Percentiles rank a stretch among this genome's conserved stretches.
Conservation (phyloP, 2,888 invertebrate species). For the Pollenia griseotomentosa region DNA sequence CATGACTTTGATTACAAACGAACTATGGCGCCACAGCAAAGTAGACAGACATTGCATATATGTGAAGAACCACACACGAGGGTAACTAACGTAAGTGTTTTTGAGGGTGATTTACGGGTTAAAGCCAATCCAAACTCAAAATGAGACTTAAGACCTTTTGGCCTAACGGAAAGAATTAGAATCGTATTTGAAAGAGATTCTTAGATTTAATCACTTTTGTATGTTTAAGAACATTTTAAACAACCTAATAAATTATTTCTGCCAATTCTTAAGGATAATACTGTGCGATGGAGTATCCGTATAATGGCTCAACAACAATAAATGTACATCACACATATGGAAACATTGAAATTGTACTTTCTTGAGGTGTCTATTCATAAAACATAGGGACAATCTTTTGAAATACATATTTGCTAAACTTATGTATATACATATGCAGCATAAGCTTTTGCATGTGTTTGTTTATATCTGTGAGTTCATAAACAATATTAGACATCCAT, state of each 20-base stretch:
- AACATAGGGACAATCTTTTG: conserved; percentile 49
- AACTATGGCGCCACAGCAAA: too few species aligned
- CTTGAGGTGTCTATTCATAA: conserved; percentile 40
- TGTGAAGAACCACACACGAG: too few species aligned
- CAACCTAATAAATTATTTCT: neutral
- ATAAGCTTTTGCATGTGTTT: neutral
- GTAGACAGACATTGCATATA: too few species aligned
- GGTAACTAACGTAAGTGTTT: too few species aligned
- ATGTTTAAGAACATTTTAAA: too few species aligned
- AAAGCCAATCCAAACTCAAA: too few species aligned
- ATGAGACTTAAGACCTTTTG: too few species aligned
- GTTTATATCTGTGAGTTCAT: neutral
- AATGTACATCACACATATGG: neutral
- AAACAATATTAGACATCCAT: neutral
- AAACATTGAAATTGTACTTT: conserved; percentile 17
- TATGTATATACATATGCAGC: neutral
- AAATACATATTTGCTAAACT: conserved; percentile 41
- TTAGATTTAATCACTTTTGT: too few species aligned
- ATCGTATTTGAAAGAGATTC: too few species aligned
- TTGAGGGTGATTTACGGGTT: too few species aligned
- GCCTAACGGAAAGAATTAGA: too few species aligned
- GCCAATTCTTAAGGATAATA: neutral
- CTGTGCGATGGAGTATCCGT: neutral
- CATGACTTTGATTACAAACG: too few species aligned
- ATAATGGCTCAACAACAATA: neutral